These are phyloP conservation scores for Aurelia sp. DNA, from an alignment of 30 jellyfish, hydroid and myxozoan species.

Conservation along the genomic window DNA sequence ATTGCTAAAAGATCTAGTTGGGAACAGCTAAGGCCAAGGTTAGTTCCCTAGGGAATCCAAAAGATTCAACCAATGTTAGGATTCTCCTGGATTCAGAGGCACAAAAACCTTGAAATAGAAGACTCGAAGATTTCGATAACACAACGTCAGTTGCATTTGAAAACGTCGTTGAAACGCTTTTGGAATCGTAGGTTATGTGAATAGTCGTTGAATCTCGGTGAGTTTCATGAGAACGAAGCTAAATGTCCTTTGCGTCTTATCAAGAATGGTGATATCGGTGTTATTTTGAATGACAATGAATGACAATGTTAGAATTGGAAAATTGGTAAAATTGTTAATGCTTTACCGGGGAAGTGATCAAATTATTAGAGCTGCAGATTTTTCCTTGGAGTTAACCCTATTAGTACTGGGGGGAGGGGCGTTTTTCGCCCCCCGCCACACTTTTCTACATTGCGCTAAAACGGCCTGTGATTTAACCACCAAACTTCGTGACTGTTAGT, in stretches of 20 bases:
- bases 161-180: background rate
- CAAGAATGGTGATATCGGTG: background rate
- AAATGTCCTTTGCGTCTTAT: background rate
- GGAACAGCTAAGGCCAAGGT: background rate
- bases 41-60: background rate
- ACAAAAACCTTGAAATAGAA: background rate
- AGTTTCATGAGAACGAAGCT: background rate
- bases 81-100: background rate
- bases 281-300: background rate
- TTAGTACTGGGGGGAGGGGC: no score
- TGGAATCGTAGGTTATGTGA: background rate
- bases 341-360: background rate
- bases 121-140: background rate
- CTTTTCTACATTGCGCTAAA: no score
- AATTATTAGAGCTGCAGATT: background rate
- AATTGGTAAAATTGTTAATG: background rate
- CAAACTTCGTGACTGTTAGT: no score
- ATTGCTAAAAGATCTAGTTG: background rate
- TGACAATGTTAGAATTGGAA: background rate
- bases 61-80: background rate
- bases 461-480: no score
- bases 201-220: background rate
- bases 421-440: no score
- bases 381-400: no score
- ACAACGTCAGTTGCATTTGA: background rate